Evolutionary conservation across 2,797 vertebrate species (phyloP).

Genomic region (Nannoperca obscura): DNA sequence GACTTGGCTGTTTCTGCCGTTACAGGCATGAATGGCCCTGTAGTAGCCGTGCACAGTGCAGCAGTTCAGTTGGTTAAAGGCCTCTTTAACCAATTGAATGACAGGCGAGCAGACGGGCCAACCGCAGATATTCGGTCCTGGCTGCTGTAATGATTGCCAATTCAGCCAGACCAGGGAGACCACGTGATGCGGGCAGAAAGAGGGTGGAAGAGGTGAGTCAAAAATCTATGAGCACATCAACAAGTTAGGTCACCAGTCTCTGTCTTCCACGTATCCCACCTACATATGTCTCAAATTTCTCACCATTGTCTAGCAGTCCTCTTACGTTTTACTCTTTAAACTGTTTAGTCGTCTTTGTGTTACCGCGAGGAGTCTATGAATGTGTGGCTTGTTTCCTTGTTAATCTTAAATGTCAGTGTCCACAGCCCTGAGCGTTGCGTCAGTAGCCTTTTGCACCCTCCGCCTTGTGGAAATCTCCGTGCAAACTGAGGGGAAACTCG

Average conservation of each 20-base stretch:
- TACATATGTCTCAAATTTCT: conserved; percentile 31
- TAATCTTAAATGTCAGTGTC: conserved; percentile 68
- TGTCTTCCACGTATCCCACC: conserved; percentile 31
- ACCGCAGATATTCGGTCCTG: conserved; percentile 72
- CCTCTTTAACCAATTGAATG: conserved; percentile 79
- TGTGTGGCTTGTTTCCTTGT: conserved; percentile 55
- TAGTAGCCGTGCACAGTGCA: conserved; percentile 73
- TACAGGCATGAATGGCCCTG: conserved; percentile 74
- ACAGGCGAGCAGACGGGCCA: conserved; percentile 76
- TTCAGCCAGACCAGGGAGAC: conserved; percentile 64
- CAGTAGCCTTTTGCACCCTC: conserved; percentile 61
- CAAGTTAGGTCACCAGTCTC: conserved; percentile 44
- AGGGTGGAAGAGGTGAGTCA: conserved; percentile 37
- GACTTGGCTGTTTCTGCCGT: conserved; percentile 68
- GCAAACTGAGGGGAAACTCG: conserved; percentile 74
- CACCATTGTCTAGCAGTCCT: conserved; percentile 19
- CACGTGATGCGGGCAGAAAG: conserved; percentile 50
- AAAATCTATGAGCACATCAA: conserved; percentile 49
- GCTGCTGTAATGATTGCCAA: conserved; percentile 72
- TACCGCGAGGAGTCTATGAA: conserved; percentile 34
- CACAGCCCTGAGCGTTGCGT: conserved; percentile 49
- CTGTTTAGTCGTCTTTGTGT: conserved; percentile 44
- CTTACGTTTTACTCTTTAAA: conserved; percentile 35
- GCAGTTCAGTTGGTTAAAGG: conserved; percentile 71
- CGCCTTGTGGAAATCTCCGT: conserved; percentile 69